Evolutionary conservation across 2,797 vertebrate genomes (phyloP).

Genomic region (Pyrocephalus nanus): DNA sequence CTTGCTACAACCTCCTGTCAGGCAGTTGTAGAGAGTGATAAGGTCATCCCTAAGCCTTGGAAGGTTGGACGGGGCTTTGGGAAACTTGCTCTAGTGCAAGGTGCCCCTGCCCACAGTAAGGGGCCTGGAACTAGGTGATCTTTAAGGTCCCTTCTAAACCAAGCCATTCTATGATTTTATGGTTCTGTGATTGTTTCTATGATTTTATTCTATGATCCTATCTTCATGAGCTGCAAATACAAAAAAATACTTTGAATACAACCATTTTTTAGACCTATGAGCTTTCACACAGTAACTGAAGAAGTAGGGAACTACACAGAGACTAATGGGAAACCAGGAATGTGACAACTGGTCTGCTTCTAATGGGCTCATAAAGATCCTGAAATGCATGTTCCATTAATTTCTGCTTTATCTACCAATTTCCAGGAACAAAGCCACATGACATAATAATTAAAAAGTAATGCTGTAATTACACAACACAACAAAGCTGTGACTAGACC

Average conservation of each 20-base stretch:
- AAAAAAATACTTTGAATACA: neutral
- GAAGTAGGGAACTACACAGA: neutral
- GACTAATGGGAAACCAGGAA: neutral
- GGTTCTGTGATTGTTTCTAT: neutral
- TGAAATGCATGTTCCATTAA: neutral
- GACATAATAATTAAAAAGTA: neutral
- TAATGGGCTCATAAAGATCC: neutral
- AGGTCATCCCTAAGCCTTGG: neutral
- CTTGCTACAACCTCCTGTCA: neutral
- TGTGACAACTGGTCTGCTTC: neutral
- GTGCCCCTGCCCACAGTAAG: neutral
- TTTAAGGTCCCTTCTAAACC: neutral
- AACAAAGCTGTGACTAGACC: neutral
- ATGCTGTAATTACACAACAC: no score
- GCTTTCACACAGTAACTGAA: neutral
- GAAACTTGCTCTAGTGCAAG: neutral
- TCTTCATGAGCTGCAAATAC: neutral
- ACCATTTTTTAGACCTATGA: neutral
- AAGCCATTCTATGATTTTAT: neutral
- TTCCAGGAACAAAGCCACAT: neutral
- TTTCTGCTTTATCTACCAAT: neutral
- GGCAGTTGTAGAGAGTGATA: neutral
- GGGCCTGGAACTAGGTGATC: neutral
- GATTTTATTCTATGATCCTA: neutral
- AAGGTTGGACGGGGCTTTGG: neutral